These are phyloP conservation scores for Corythoichthys haematopterus DNA, from an alignment of 2,113 vertebrate genomes.

Conservation along the genomic window DNA sequence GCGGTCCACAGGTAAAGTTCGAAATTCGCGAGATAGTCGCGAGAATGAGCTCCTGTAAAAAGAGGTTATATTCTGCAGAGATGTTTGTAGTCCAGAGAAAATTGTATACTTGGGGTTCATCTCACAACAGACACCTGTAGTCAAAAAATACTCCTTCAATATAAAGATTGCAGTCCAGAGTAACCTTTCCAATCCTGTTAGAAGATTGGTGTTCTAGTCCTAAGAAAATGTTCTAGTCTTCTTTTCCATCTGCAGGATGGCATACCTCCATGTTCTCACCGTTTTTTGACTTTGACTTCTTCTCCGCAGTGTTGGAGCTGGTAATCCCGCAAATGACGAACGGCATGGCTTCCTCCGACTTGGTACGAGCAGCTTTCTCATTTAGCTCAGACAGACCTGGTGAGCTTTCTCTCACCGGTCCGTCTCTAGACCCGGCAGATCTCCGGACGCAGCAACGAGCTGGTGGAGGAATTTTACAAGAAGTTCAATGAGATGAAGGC, in stretches of 20 bases:
- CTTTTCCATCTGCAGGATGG: too few species aligned
- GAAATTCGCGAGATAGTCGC: too few species aligned
- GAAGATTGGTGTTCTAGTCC: neutral
- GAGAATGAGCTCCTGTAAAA: too few species aligned
- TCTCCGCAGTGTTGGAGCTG: constrained; percentile 3
- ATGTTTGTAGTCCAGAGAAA: neutral
- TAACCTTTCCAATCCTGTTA: neutral
- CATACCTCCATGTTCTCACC: neutral
- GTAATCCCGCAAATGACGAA: neutral
- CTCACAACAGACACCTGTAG: too few species aligned
- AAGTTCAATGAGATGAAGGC: neutral
- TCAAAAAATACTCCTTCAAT: too few species aligned
- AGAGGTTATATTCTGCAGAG: neutral
- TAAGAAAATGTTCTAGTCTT: neutral
- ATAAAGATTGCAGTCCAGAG: neutral
- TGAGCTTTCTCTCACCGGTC: too few species aligned
- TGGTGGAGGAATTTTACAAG: neutral
- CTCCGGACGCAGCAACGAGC: neutral
- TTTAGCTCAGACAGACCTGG: too few species aligned
- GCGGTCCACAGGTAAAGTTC: neutral
- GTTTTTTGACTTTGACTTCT: neutral
- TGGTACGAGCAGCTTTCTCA: neutral
- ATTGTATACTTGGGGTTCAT: neutral
- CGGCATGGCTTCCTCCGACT: neutral
- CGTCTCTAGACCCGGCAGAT: neutral